Evolutionary conservation across 2,888 invertebrate genomes (phyloP).

Genomic region (Eugnorisma glareosa): DNA sequence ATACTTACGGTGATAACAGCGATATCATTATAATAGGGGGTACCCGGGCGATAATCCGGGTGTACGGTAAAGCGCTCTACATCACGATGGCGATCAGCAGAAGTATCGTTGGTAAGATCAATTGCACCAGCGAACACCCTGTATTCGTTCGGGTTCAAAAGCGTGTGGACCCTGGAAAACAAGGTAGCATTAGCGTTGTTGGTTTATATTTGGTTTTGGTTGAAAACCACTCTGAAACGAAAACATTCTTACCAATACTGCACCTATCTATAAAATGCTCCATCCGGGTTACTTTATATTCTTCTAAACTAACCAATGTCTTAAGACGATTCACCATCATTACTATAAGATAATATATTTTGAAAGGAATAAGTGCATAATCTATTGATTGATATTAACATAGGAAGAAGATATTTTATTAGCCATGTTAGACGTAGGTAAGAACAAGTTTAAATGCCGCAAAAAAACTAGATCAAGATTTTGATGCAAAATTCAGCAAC

Average conservation of each 20-base stretch:
- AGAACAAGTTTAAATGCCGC: background rate
- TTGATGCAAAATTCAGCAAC: background rate
- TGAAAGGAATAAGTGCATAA: background rate
- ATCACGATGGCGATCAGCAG: conserved; percentile 55
- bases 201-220: background rate
- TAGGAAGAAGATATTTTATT: background rate
- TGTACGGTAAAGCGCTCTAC: conserved; percentile 67
- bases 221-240: background rate
- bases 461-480: background rate
- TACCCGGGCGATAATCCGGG: conserved; percentile 55
- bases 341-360: no score
- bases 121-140: conserved; percentile 69
- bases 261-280: background rate
- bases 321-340: background rate
- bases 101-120: conserved; percentile 58
- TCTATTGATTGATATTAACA: background rate
- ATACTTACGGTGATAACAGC: conserved; percentile 73
- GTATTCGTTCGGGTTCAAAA: conserved; percentile 46
- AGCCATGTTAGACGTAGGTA: background rate
- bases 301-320: background rate
- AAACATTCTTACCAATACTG: background rate
- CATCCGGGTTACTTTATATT: no score
- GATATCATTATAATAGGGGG: conserved; percentile 67
- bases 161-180: conserved; percentile 45
- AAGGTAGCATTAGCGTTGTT: background rate